phyloP scores from a whole-genome alignment of 1,140 invertebrate genomes.

The Hermatobates lingyangjiaoensis region DNA sequence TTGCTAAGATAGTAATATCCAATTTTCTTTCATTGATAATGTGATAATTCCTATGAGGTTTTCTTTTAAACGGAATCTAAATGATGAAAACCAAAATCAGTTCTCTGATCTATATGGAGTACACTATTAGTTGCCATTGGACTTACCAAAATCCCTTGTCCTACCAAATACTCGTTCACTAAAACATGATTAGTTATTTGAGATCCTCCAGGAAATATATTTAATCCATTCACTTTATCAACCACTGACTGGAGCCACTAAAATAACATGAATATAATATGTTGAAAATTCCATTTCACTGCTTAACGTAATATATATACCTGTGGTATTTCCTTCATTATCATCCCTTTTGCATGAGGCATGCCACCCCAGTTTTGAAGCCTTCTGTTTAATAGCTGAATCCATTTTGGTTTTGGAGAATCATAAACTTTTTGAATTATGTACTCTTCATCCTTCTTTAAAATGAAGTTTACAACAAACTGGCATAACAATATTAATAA shows the following conservation, averaged over 20 bases:
- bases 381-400: constrained; percentile 68
- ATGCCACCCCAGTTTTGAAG: constrained; percentile 94
- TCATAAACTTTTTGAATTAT: constrained; percentile 53
- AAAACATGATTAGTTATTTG: constrained; percentile 79
- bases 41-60: no score
- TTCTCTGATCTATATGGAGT: no score
- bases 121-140: no score
- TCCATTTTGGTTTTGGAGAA: constrained; percentile 90
- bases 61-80: no score
- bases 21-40: no score
- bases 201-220: constrained; percentile 49
- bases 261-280: constrained; percentile 20
- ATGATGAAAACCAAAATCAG: no score
- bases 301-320: constrained; percentile 21
- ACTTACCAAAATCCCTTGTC: constrained; percentile 74
- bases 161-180: constrained; percentile 86
- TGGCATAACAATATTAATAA: no score
- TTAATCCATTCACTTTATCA: constrained; percentile 47
- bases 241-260: constrained; percentile 64
- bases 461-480: constrained; percentile 84
- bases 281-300: neutral
- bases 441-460: constrained; percentile 51
- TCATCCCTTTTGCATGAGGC: constrained; percentile 84
- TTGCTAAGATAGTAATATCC: no score
- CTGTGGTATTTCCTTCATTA: constrained; percentile 67